Evolutionary conservation across 1,140 invertebrate genomes (phyloP), one percentile per base, ranked within the genome.

Genomic region (Hycleus phaleratus): DNA sequence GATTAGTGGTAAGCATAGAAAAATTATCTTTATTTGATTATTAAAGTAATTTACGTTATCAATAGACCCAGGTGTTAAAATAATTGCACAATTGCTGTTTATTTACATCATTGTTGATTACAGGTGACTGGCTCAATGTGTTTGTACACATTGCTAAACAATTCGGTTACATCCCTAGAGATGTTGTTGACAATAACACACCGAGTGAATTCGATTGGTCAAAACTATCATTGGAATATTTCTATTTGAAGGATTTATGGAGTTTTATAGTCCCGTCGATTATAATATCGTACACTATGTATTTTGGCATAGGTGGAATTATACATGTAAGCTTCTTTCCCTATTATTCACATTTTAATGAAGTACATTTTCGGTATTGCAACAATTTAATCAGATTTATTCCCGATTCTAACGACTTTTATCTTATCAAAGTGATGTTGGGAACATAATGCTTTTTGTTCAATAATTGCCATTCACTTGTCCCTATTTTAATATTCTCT

Each of bases 101-200:
- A 18, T 18, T 18, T 44, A 6, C 11, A n/a, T 48, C 18, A 18
- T 18, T 18, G 18, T 18, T 18, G 18, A 18, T 72, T 74, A 57
- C 68, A 84, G 82, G 82, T 61, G 82, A 85, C 74, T 85, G 83
- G 83, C 72, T 84, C 9, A 68, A 82, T 6, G 79, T 85, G 48
- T 64, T 81, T 25, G 80, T 84, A 2, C 77, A 83, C 66, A 77
- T 81, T 6, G 66, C 78, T 10, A 80, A 75, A 59, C 80, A 83
- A 67, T 75, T 80, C 63, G 59, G 79, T 68, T 53, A 74, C 72
- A 38, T 74, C 68, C 25, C 70, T 72, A 58, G 70, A 49, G 42
- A 70, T 64, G 46, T 38, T 26, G 44, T 48, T 38, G 9, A 56
- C 43, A 38, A 46, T 8, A 18, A 18, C 18, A 12, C 48, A 38